Evolutionary conservation across 2,888 invertebrate genomes (phyloP).

Genomic region (Beris chalybata): DNA sequence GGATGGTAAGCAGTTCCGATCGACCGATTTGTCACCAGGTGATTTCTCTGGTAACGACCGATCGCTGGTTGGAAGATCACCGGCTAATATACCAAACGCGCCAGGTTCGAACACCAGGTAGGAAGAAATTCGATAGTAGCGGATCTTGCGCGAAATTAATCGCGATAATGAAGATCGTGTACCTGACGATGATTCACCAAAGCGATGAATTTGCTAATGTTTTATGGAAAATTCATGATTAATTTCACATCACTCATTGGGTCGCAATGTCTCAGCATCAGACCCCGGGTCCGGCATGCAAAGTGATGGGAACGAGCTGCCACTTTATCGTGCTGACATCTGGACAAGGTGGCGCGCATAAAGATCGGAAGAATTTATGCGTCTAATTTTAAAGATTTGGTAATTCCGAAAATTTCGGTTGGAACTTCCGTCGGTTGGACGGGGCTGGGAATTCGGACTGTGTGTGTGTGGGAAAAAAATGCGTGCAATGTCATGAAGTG

Average conservation of each 20-base stretch:
- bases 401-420: slow-evolving; percentile 30
- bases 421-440: slow-evolving; percentile 18
- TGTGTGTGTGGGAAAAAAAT: slow-evolving; percentile 36
- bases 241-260: no score
- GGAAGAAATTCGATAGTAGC: not conserved
- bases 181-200: no score
- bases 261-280: no score
- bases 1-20: slow-evolving; percentile 13
- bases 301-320: no score
- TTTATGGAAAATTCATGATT: no score
- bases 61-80: not conserved
- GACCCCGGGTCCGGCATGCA: no score
- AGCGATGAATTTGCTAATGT: no score
- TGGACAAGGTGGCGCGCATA: not conserved
- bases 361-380: slow-evolving; percentile 13
- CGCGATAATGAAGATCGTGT: no score
- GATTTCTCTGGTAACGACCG: slow-evolving; percentile 7
- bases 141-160: slow-evolving; percentile 22
- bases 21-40: slow-evolving; percentile 19
- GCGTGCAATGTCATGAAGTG: slow-evolving; percentile 15
- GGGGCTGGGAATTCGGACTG: not conserved
- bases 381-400: slow-evolving; percentile 11
- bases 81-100: slow-evolving; percentile 11
- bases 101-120: slow-evolving; percentile 21
- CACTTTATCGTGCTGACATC: not conserved